phyloP scores from a whole-genome alignment of 2,113 vertebrate genomes.

The Mustelus asterias region DNA sequence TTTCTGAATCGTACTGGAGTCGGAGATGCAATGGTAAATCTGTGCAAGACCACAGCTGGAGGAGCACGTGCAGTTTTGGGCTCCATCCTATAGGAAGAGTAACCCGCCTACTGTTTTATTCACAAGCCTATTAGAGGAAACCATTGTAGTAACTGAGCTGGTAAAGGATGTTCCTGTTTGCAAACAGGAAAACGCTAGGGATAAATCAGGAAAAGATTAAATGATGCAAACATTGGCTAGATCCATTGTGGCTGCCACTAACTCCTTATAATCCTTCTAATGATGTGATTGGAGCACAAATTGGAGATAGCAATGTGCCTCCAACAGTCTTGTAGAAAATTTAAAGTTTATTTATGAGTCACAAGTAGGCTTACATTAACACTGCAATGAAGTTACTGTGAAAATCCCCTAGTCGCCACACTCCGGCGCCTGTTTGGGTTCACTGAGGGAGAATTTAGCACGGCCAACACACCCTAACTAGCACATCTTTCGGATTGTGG shows the following conservation, averaged over 20 bases:
- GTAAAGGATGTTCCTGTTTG: conserved; percentile 57
- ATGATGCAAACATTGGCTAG: not conserved
- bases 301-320: conserved; percentile 62
- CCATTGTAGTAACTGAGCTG: conserved; percentile 56
- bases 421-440: no score
- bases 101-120: no score
- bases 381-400: no score
- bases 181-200: conserved; percentile 49
- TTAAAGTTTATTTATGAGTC: no score
- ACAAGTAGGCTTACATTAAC: no score
- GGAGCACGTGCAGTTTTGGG: not conserved
- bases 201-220: conserved; percentile 50
- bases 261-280: conserved; percentile 41
- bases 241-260: conserved; percentile 39
- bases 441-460: no score
- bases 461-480: no score
- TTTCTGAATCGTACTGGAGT: not conserved
- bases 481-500: no score
- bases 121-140: conserved; percentile 37
- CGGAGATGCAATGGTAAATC: not conserved
- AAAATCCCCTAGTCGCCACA: no score
- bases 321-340: conserved; percentile 74
- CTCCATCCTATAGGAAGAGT: not conserved
- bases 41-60: not conserved
- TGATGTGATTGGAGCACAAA: conserved; percentile 43